Conservation (phyloP, 2,797 vertebrate genomes). For the Liparis tanakae region DNA sequence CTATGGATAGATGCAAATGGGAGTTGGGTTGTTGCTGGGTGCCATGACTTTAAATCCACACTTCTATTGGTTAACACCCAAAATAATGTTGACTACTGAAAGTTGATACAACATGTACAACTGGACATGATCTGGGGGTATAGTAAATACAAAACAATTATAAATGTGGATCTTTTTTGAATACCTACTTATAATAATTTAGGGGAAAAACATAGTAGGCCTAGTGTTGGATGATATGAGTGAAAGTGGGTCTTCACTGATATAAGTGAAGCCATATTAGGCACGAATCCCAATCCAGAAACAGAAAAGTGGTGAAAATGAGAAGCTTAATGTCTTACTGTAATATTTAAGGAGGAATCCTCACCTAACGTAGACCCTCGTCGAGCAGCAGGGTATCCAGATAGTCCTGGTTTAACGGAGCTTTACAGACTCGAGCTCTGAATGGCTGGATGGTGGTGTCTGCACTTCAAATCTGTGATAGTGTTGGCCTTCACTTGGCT, state of each 20-base stretch:
- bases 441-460: constrained; percentile 5
- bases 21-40: neutral
- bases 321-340: constrained; percentile 6
- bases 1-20: neutral
- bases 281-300: constrained; percentile 23
- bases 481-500: constrained; percentile 46
- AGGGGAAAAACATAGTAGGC: neutral
- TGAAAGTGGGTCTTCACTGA: neutral
- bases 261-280: neutral
- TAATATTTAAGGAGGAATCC: constrained; percentile 12
- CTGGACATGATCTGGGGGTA: neutral
- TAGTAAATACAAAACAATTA: neutral
- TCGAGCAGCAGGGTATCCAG: constrained; percentile 12
- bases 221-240: neutral
- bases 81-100: neutral
- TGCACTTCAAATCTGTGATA: constrained; percentile 41
- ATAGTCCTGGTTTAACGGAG: constrained; percentile 42
- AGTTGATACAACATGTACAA: neutral
- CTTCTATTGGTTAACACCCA: neutral
- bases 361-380: constrained; percentile 6
- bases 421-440: constrained; percentile 10
- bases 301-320: constrained; percentile 1
- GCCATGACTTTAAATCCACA: neutral
- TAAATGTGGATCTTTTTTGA: neutral
- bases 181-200: neutral